These are phyloP conservation scores for Stichodactyla helianthus DNA, from an alignment of 64 coral and sea anemone genomes.

Conservation along the genomic window DNA sequence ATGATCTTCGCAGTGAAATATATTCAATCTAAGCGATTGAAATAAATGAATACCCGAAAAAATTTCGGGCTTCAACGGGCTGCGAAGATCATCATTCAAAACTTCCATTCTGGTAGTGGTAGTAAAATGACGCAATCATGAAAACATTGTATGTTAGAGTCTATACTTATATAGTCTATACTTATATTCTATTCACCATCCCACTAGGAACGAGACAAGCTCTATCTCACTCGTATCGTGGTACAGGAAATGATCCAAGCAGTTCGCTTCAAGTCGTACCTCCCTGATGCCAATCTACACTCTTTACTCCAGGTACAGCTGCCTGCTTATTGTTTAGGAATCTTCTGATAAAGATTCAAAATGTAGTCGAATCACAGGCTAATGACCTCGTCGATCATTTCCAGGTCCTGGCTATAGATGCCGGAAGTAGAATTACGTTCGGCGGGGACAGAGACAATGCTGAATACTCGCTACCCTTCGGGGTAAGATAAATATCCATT, in stretches of 20 bases:
- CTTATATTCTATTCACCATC: background rate
- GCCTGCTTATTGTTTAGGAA: background rate
- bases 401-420: constrained; percentile 88
- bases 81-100: too few relatives aligned
- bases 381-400: background rate
- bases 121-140: too few relatives aligned
- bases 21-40: too few relatives aligned
- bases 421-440: constrained; percentile 84
- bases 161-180: background rate
- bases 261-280: constrained; percentile 74
- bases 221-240: constrained; percentile 85
- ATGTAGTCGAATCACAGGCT: background rate
- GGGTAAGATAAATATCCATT: constrained; percentile 9
- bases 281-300: constrained; percentile 86
- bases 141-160: too few relatives aligned
- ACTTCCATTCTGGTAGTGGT: too few relatives aligned
- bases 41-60: too few relatives aligned
- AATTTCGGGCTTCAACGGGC: too few relatives aligned
- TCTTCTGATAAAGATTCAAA: background rate
- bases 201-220: constrained; percentile 70
- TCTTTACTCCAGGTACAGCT: constrained; percentile 60
- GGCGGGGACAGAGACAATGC: constrained; percentile 65
- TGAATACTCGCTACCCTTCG: constrained; percentile 49
- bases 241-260: constrained; percentile 76
- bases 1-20: too few relatives aligned